Evolutionary conservation across 2,113 vertebrate species (phyloP), one percentile per base, ranked within the genome.

Genomic region (Desmodus rotundus): DNA sequence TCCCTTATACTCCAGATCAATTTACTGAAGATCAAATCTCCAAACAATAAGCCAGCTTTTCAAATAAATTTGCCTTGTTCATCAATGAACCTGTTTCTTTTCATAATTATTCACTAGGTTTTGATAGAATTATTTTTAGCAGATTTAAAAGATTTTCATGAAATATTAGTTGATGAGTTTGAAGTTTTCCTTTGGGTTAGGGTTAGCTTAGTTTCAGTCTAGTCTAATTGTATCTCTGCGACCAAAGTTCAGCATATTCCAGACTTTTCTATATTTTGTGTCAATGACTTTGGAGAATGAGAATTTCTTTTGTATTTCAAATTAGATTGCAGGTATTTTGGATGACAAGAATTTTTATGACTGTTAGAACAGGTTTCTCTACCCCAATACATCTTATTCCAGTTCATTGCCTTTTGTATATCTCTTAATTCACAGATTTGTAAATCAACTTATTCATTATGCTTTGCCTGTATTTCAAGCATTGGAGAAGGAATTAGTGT

Each of bases 391-490:
- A 56, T 77, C 90, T 92, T 67, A 70, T 83, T 74, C 38, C 19
- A 82, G 52, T 82, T 94, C 47, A 10, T n/a, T 80, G 88, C 19
- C 77, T 92, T 96, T 80, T 87, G 24, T 89, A 26, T 82, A n/a
- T 88, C 56, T 93, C 52, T 96, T 92, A 86, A 94, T 82, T 91
- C 91, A 85, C 83, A 89, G 88, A 93, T 38, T 52, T 86, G n/a
- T 78, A 95, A 93, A 93, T 87, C 77, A 78, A 15, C 33, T 77
- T 73, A 65, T 67, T 88, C 82, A 92, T 89, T 84, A 93, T 93
- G 70, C 94, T 95, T 89, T 92, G 16, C 63, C 61, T 83, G 0
- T 74, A 65, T 95, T 96, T 94, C 67, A 96, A 91, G 50, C 68
- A 70, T 26, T 67, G 33, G 41, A 94, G 72, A 95, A 83, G 56